Conservation (phyloP, 2,797 vertebrate genomes). For the Bryconaethiops microstoma region DNA sequence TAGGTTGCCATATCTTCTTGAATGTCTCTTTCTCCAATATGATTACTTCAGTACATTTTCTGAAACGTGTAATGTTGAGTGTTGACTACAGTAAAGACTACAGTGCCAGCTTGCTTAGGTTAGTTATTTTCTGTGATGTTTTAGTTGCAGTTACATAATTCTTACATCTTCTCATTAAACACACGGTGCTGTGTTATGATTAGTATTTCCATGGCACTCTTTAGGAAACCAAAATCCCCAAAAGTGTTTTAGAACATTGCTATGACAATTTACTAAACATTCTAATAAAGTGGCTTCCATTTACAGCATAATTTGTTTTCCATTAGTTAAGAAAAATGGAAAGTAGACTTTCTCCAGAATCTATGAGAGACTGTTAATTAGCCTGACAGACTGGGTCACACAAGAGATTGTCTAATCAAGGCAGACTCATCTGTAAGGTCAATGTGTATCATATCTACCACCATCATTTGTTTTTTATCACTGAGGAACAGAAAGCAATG, state of each 20-base stretch:
- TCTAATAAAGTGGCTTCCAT: neutral
- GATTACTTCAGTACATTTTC: no score
- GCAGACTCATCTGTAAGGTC: conserved; percentile 24
- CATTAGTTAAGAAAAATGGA: neutral
- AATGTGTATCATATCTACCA: conserved; percentile 26
- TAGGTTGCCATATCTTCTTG: no score
- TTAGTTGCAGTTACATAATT: no score
- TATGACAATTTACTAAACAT: neutral
- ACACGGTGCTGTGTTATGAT: neutral
- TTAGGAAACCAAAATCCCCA: neutral
- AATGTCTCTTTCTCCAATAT: no score
- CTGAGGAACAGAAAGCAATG: conserved; percentile 25
- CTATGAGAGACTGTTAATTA: conserved; percentile 27
- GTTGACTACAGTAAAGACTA: no score
- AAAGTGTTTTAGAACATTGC: neutral
- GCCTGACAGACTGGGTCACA: conserved; percentile 24
- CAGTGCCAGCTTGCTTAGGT: no score
- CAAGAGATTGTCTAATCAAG: conserved; percentile 26
- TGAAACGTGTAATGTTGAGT: no score
- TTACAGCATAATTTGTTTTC: neutral
- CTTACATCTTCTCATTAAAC: neutral
- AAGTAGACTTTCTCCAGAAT: neutral
- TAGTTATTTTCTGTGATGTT: neutral
- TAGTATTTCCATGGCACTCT: neutral
- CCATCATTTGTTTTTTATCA: conserved; percentile 26